Conservation (phyloP, 2,113 vertebrate genomes). For the Sciurus niger region DNA sequence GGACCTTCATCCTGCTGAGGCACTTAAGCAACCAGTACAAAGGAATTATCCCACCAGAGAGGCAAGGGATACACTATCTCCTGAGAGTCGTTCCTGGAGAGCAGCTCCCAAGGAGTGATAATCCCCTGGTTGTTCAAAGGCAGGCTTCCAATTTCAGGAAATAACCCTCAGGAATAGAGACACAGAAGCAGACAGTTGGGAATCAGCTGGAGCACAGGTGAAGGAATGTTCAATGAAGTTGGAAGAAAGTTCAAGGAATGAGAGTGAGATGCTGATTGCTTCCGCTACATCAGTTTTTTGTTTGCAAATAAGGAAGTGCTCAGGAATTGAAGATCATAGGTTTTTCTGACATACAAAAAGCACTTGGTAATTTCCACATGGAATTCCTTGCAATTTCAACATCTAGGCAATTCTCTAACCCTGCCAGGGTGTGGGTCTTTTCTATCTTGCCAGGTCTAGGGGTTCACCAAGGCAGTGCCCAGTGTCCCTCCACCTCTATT, state of each 20-base stretch:
- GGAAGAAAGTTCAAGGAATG: slow-evolving; percentile 22
- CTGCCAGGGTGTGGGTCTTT: not conserved
- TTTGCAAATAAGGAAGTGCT: not conserved
- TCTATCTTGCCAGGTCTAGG: not conserved
- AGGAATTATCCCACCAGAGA: not conserved
- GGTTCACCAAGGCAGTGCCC: not conserved
- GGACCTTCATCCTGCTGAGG: not conserved
- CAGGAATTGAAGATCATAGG: not conserved
- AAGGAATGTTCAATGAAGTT: not conserved
- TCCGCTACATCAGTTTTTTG: not conserved
- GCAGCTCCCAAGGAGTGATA: not conserved
- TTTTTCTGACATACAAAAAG: not conserved
- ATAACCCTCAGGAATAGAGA: not conserved
- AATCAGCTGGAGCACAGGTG: not conserved
- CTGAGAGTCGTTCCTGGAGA: not conserved
- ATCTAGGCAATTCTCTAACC: not conserved
- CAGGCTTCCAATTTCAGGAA: not conserved
- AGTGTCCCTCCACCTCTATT: not conserved
- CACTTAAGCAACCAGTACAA: not conserved
- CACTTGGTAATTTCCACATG: not conserved
- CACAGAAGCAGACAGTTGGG: too few relatives aligned
- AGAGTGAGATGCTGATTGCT: not conserved
- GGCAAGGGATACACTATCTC: not conserved
- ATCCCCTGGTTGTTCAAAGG: not conserved
- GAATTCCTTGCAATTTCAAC: not conserved